Evolutionary conservation across 1,140 invertebrate genomes (phyloP).

Genomic region (Drosophila yakuba): DNA sequence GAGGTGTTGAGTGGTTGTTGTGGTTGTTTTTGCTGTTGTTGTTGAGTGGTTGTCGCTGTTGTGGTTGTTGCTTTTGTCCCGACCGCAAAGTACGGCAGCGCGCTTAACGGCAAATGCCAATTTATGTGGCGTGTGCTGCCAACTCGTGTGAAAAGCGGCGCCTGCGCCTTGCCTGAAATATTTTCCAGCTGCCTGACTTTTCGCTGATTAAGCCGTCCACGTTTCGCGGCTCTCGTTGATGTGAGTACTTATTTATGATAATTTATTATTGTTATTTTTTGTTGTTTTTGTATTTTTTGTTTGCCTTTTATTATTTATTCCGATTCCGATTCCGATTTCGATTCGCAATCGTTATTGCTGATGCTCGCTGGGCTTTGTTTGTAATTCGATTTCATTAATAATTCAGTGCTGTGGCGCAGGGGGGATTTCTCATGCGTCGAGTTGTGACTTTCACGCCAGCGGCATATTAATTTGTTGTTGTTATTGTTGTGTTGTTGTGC

Average conservation of each 20-base stretch:
- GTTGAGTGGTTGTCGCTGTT: conserved; percentile 27
- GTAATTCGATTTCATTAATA: conserved; percentile 71
- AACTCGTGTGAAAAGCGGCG: conserved; percentile 77
- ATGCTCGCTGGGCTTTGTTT: conserved; percentile 24
- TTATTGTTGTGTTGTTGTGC: conserved; percentile 3
- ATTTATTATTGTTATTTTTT: conserved; percentile 26
- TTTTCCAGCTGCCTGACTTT: conserved; percentile 46
- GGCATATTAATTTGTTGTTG: conserved; percentile 66
- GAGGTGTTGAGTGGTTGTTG: conserved; percentile 41
- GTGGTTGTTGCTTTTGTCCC: conserved; percentile 6
- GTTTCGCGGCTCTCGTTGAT: conserved; percentile 20
- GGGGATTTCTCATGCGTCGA: conserved; percentile 47
- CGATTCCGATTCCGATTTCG: conserved; percentile 16
- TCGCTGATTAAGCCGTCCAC: conserved; percentile 55
- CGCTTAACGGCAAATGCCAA: conserved; percentile 61
- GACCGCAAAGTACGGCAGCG: conserved; percentile 33
- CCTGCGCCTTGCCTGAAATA: conserved; percentile 56
- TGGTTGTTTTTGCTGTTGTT: not conserved
- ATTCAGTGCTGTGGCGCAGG: conserved; percentile 44
- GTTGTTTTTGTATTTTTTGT: conserved; percentile 9
- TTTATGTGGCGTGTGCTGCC: conserved; percentile 60
- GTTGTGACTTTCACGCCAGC: conserved; percentile 72
- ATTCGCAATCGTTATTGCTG: conserved; percentile 38
- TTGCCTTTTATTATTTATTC: not conserved
- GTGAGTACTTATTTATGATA: conserved; percentile 40